phyloP scores from a whole-genome alignment of 2,113 vertebrate genomes.

The Mormyrus lacerda region DNA sequence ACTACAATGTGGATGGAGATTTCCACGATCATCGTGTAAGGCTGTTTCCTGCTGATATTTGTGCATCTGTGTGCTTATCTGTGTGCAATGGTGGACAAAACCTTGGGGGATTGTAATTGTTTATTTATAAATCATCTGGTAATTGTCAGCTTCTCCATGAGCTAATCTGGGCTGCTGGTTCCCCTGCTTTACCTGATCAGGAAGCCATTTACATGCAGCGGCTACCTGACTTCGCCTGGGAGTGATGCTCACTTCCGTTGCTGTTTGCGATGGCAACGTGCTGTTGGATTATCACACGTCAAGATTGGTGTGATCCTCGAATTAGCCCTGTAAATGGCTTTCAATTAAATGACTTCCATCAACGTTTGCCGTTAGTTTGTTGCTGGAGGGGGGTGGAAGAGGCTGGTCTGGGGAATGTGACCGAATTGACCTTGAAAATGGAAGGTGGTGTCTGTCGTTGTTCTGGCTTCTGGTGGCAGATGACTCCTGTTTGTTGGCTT shows the following conservation, averaged over 20 bases:
- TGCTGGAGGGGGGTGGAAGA: background rate
- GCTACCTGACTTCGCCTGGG: background rate
- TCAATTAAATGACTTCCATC: background rate
- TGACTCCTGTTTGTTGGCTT: background rate
- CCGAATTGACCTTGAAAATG: background rate
- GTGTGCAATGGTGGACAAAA: background rate
- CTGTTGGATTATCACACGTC: background rate
- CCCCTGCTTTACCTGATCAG: background rate
- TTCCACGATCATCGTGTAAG: background rate
- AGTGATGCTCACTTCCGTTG: background rate
- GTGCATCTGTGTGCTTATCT: background rate
- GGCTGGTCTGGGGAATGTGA: background rate
- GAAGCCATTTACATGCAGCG: background rate
- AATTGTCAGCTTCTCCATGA: background rate
- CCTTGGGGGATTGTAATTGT: background rate
- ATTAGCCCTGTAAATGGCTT: background rate
- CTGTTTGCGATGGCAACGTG: background rate
- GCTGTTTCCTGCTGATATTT: background rate
- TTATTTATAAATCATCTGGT: background rate
- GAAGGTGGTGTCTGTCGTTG: background rate
- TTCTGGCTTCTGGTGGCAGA: background rate
- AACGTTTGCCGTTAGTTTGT: background rate
- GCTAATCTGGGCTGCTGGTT: background rate
- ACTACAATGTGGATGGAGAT: background rate
- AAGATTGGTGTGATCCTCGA: background rate